A percentile compares a stretch with the other conserved stretches of the same genome.
phyloP scores from a whole-genome alignment of 2,888 invertebrate species.

The Elmis aenea region DNA sequence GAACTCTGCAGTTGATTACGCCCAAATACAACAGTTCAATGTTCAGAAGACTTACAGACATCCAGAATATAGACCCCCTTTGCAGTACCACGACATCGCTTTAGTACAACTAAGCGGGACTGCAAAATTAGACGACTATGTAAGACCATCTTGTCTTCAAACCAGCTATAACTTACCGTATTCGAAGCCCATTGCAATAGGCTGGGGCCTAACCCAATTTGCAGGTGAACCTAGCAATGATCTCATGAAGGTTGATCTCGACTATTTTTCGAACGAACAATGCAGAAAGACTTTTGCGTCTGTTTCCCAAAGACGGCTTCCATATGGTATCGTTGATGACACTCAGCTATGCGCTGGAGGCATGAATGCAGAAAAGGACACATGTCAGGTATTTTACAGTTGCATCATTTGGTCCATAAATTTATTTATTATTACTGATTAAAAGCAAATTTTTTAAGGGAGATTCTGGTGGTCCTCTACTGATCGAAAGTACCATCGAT shows the following conservation, averaged over 20 bases:
- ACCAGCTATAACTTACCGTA: conserved; percentile 11
- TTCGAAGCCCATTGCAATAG: conserved; percentile 36
- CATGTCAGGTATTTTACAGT: conserved; percentile 35
- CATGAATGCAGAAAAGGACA: conserved; percentile 22
- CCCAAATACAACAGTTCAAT: conserved; percentile 28
- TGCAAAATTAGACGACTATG: conserved; percentile 36
- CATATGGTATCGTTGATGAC: conserved; percentile 22
- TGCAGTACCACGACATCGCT: conserved; percentile 49
- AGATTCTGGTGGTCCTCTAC: conserved; percentile 58
- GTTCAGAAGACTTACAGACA: conserved; percentile 37
- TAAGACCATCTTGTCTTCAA: conserved; percentile 47
- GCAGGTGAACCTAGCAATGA: conserved; percentile 12
- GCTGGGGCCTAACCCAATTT: conserved; percentile 36
- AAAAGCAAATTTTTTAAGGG: too few relatives aligned
- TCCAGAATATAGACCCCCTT: conserved; percentile 40
- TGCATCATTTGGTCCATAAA: too few relatives aligned
- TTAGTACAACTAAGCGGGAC: conserved; percentile 40
- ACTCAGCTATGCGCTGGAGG: conserved; percentile 32
- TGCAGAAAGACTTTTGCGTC: conserved; percentile 17
- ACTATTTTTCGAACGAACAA: conserved; percentile 14
- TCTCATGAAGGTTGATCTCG: conserved; percentile 26
- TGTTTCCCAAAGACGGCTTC: conserved; percentile 22
- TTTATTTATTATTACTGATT: too few relatives aligned
- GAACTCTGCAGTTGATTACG: conserved; percentile 15
- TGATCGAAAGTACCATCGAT: conserved; percentile 22